These are phyloP conservation scores for Herminia tarsipennalis DNA, from an alignment of 2,888 invertebrate genomes.

Conservation along the genomic window DNA sequence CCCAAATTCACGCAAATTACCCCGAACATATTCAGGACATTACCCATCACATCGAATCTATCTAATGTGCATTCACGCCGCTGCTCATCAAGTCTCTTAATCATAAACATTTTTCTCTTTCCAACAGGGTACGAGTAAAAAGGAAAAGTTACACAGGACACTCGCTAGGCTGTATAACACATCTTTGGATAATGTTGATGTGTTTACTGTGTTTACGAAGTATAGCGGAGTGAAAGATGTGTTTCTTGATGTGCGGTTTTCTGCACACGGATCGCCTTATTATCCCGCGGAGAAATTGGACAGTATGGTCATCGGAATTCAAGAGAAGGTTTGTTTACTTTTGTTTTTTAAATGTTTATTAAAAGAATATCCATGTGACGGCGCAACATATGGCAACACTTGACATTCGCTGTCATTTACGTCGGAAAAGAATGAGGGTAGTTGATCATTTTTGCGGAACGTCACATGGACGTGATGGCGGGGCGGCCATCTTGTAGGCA, in stretches of 20 bases:
- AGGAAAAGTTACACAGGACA: slow-evolving; percentile 87
- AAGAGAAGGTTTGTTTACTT: slow-evolving; percentile 83
- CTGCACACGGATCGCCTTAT: slow-evolving; percentile 97
- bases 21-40: slow-evolving; percentile 7
- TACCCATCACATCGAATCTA: background rate
- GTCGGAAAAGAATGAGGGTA: too few relatives aligned
- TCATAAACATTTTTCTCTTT: slow-evolving; percentile 23
- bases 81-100: background rate
- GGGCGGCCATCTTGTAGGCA: too few relatives aligned
- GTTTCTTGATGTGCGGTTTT: slow-evolving; percentile 94
- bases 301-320: slow-evolving; percentile 91
- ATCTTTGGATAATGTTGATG: slow-evolving; percentile 93
- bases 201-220: slow-evolving; percentile 95
- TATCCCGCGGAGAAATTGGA: slow-evolving; percentile 95
- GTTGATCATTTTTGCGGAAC: too few relatives aligned
- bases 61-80: background rate
- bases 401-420: too few relatives aligned
- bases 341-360: background rate
- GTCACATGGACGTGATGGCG: too few relatives aligned
- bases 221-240: slow-evolving; percentile 87
- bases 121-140: slow-evolving; percentile 88
- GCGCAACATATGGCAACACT: too few relatives aligned
- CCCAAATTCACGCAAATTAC: background rate
- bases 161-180: slow-evolving; percentile 90
- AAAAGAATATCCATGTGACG: too few relatives aligned